Evolutionary conservation across 2,888 invertebrate genomes (phyloP), one percentile per base, ranked within the genome.

Genomic region (Rhagonycha fulva): DNA sequence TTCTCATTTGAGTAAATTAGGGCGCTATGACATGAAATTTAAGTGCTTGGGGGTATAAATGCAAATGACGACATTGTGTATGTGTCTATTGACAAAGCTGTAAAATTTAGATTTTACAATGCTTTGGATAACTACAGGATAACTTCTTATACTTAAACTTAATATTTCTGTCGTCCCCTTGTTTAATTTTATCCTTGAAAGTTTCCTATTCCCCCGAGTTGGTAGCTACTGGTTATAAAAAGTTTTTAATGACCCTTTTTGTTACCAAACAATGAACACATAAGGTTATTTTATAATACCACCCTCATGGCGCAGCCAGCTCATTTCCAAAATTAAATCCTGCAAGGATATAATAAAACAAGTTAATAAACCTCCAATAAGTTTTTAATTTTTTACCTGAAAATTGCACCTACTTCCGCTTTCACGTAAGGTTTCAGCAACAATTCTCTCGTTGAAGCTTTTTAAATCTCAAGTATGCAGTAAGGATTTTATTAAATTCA

Each of bases 101-200:
- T 68, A 62, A 72, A 62, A 68, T 47, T 74, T 74, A 74, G 73
- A 63, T 32, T 68, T 30, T 70, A 66, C 24, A 74, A 71, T 63
- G 67, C 68, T 70, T 60, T 26, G 67, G 73, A 76, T 76, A 71
- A 61, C 61, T 68, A 19, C 63, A 63, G 68, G 68, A 71, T 75
- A 75, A 75, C 72, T 76, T 72, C 74, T 74, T 71, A 77, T 74
- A 73, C 70, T 76, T 73, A 73, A 76, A 73, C 73, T 76, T 76
- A 73, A 76, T 74, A 76, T 74, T 71, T 70, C 67, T 71, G 70
- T 26, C 61, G 70, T 26, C 61, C 28, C 66, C 60, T 68, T 68
- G 63, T 68, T 70, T 74, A 77, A 77, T 77, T 77, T 74, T 74
- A 71, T 77, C 71, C 74, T 67, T 61, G 70, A 66, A 77, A 77